These are phyloP conservation scores for Poeciliopsis gracilis DNA, from an alignment of 2,797 vertebrate genomes.

Conservation along the genomic window DNA sequence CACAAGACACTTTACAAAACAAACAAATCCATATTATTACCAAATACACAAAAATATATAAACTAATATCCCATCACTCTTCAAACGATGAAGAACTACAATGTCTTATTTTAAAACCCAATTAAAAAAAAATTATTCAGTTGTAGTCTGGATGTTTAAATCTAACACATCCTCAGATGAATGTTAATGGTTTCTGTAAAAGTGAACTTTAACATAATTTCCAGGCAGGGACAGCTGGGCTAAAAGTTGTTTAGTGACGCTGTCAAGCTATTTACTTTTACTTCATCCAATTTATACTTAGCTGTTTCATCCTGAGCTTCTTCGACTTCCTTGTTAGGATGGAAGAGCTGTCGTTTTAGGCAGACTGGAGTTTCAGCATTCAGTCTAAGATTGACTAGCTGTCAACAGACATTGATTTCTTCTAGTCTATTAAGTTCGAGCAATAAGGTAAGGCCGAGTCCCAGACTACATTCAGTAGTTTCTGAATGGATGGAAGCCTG, in stretches of 20 bases:
- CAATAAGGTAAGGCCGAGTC: slow-evolving; percentile 70
- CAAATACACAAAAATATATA: not conserved
- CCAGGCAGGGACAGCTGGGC: slow-evolving; percentile 60
- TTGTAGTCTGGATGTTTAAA: slow-evolving; percentile 43
- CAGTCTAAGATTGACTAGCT: slow-evolving; percentile 78
- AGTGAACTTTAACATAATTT: slow-evolving; percentile 68
- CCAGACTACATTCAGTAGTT: slow-evolving; percentile 41
- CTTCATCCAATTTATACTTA: slow-evolving; percentile 71
- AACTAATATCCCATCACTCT: not conserved
- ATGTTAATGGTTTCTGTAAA: slow-evolving; percentile 65
- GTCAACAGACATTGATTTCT: slow-evolving; percentile 77
- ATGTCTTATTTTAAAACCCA: not conserved
- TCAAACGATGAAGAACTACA: not conserved
- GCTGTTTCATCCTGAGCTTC: slow-evolving; percentile 55
- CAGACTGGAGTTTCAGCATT: slow-evolving; percentile 69
- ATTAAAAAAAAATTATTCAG: slow-evolving; percentile 65
- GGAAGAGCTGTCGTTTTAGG: slow-evolving; percentile 73
- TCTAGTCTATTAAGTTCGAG: slow-evolving; percentile 73
- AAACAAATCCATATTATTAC: not conserved
- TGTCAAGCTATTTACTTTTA: slow-evolving; percentile 71
- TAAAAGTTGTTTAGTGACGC: slow-evolving; percentile 76
- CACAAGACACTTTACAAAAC: not conserved
- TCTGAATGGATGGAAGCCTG: slow-evolving; percentile 41
- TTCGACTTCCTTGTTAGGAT: slow-evolving; percentile 60
- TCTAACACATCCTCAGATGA: slow-evolving; percentile 55